A percentile compares a stretch with the other conserved stretches of the same genome.
phyloP scores from a whole-genome alignment of 2,888 invertebrate genomes.

The Ichneumon xanthorius region DNA sequence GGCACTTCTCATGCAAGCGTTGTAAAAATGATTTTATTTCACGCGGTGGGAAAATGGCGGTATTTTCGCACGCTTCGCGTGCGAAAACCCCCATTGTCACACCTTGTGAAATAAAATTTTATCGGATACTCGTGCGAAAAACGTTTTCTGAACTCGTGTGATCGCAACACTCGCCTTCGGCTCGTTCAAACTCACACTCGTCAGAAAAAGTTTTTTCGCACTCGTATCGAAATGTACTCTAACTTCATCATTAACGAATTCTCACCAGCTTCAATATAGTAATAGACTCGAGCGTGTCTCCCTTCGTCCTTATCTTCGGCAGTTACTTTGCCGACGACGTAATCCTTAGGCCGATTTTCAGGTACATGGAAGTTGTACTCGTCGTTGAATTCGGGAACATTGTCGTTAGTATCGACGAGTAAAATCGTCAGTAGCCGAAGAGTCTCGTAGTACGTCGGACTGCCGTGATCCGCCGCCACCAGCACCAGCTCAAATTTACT shows the following conservation, averaged over 20 bases:
- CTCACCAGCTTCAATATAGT: constrained; percentile 89
- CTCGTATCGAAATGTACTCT: too few species aligned
- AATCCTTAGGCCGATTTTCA: constrained; percentile 88
- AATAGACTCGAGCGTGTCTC: constrained; percentile 93
- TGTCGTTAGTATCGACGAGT: constrained; percentile 93
- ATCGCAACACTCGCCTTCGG: too few species aligned
- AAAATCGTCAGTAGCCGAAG: constrained; percentile 91
- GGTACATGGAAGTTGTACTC: constrained; percentile 89
- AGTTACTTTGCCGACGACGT: constrained; percentile 88
- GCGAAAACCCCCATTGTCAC: too few species aligned
- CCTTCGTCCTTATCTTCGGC: constrained; percentile 93
- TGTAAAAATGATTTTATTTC: not conserved
- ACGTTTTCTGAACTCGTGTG: too few species aligned
- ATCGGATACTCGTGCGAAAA: too few species aligned
- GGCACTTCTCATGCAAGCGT: not conserved
- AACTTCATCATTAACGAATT: constrained; percentile 21
- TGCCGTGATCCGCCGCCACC: constrained; percentile 93
- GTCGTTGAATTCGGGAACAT: constrained; percentile 91
- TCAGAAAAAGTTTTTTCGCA: too few species aligned
- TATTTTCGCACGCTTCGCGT: too few species aligned
- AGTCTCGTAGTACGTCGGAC: constrained; percentile 92
- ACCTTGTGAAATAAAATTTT: too few species aligned
- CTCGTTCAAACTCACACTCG: too few species aligned
- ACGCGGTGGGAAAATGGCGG: too few species aligned
- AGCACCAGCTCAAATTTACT: constrained; percentile 90